Base-by-base conservation (phyloP, 1,140 invertebrate genomes). In the Mercenaria mercenaria region DNA sequence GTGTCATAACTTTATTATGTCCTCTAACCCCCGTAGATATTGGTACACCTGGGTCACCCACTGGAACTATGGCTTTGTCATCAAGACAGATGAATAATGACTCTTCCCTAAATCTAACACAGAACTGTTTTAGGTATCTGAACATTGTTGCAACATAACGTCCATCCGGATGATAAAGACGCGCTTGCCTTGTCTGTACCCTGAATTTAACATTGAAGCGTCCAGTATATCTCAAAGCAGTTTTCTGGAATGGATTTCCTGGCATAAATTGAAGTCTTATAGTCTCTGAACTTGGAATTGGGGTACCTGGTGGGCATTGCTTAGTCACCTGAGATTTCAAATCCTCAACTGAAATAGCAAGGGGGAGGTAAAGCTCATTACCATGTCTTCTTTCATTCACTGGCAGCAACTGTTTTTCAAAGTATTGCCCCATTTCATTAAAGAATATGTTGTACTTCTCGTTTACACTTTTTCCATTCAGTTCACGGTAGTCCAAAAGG, bases 101-200 rank as follows among this genome's bases (percentile, higher is more conserved):
- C 23, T 84, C 43, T 8, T 59, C 76, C 37, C 34, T 67, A 67
- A 92, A 18, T 52, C 90, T 67, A n/a, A 91, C 52, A 26, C 74
- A 83, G 18, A 11, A 18, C 11, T 76, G 1, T 64, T 79, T 89
- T 2, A 92, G 34, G 81, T 91, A 91, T 43, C 85, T 90, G n/a
- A 92, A 79, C 8, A 56, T 52, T 23, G 85, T 90, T 85, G 74
- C 67, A 59, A 79, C 89, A 32, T 85, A 91, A 86, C 91, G 92
- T 10, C 76, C 74, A 86, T 92, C 92, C 23, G 41, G 59, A 86
- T 92, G 90, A 29, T 47, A 3, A 10, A 52, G 13, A 56, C 88
- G 39, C 1, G 91, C 29, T 47, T 90, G 88, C 8, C 88, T 83
- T 8, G 87, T n/a, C 67, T 91, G 92, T 34, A 92, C 89, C 64